Percentiles rank a stretch among this genome's conserved stretches.
These are phyloP conservation scores for Neosilurus mollespiculum DNA, from an alignment of 2,797 vertebrate species.

Conservation along the genomic window DNA sequence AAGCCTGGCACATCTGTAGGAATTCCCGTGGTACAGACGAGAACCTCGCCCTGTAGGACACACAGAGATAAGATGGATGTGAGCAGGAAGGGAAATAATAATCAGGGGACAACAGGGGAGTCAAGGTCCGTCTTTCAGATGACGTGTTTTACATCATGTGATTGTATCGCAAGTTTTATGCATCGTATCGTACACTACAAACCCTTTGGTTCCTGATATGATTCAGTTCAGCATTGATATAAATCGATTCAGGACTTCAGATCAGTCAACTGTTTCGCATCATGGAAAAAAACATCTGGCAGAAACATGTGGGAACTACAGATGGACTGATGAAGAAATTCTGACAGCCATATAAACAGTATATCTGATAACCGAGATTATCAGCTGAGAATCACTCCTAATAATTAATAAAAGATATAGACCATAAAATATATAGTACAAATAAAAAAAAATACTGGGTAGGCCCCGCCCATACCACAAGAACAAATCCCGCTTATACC, in stretches of 20 bases:
- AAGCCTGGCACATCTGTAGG: slow-evolving; percentile 74
- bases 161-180: too few species aligned
- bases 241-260: not conserved
- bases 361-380: too few species aligned
- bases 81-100: not conserved
- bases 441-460: too few species aligned
- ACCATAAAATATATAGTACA: too few species aligned
- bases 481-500: not conserved
- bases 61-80: not conserved
- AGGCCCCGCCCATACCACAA: not conserved
- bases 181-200: too few species aligned
- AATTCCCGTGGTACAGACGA: slow-evolving; percentile 79
- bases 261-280: not conserved
- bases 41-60: slow-evolving; percentile 77
- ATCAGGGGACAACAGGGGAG: not conserved
- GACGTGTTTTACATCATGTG: not conserved
- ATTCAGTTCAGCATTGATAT: not conserved
- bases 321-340: too few species aligned
- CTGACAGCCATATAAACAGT: too few species aligned
- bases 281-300: not conserved
- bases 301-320: too few species aligned
- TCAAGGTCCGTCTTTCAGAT: not conserved
- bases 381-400: too few species aligned
- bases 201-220: not conserved
- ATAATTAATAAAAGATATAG: too few species aligned